Evolutionary conservation across 2,113 vertebrate genomes (phyloP), one percentile per base, ranked within the genome.

Genomic region (Motacilla tschutschensis): DNA sequence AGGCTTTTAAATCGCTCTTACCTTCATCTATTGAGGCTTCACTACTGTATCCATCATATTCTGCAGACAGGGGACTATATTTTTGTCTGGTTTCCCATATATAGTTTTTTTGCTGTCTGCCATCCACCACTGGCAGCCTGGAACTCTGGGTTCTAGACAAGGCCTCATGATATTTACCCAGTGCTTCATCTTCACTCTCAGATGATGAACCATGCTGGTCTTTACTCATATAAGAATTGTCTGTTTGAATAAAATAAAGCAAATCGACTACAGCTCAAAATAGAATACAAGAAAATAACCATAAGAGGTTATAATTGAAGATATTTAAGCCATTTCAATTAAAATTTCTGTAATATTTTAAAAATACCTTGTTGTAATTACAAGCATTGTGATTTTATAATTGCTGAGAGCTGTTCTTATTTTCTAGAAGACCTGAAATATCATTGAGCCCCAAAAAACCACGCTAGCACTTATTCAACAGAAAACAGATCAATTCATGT

Each of bases 121-220:
- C 79, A 72, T 96, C 96, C 19, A 96, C 97, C 97, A 89, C 92
- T 72, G 95, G 98, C 89, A 95, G 96, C 95, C 96, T 98, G 96
- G 88, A 98, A 98, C 90, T 98, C 66, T 98, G 96, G 63, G 96
- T 95, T 88, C 97, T 98, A 79, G 96, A 98, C 92, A 99, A 97
- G 40, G 99, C 98, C 94, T 99, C 98, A 86, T 99, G 98, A 83
- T 99, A 99, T 97, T 98, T 99, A 94, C 98, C 98, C 95, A 99
- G 95, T 29, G 98, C 96, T 93, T 99, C 99, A 85, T 99, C 99
- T 96, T 99, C 99, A 88, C 99, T 99, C 96, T 99, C 99, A 50
- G 99, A 99, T 21, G 99, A 99, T 29, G 98, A 99, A 88, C 97
- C 97, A 91, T 97, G 98, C 64, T 97, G 97, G 93, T 98, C 98